phyloP scores from a whole-genome alignment of 1,140 invertebrate genomes.

The Phortica variegata region DNA sequence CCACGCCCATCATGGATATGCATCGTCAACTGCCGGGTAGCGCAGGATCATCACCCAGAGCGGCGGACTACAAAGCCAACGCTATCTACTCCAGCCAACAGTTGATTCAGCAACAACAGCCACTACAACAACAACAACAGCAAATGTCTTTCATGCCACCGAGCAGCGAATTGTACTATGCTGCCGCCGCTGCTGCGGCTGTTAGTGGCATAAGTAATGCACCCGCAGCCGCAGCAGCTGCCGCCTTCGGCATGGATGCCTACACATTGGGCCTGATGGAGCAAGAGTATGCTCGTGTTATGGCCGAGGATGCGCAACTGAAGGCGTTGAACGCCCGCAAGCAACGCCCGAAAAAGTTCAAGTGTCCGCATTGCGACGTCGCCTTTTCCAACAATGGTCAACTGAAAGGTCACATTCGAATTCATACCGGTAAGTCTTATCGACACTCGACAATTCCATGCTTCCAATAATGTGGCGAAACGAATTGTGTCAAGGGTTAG shows the following conservation, averaged over 20 bases:
- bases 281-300: slow-evolving; percentile 66
- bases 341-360: slow-evolving; percentile 83
- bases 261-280: slow-evolving; percentile 59
- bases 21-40: background rate
- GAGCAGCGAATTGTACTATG: slow-evolving; percentile 39
- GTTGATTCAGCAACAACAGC: slow-evolving; percentile 9
- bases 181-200: slow-evolving; percentile 24
- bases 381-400: slow-evolving; percentile 93
- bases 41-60: too few species aligned
- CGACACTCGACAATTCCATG: background rate
- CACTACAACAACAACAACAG: slow-evolving; percentile 18
- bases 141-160: slow-evolving; percentile 29
- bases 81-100: slow-evolving; percentile 3
- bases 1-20: slow-evolving; percentile 30
- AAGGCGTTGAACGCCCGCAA: slow-evolving; percentile 69
- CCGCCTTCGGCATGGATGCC: slow-evolving; percentile 45
- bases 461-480: slow-evolving; percentile 8
- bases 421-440: slow-evolving; percentile 75
- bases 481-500: background rate
- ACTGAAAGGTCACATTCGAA: slow-evolving; percentile 85
- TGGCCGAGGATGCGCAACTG: slow-evolving; percentile 66
- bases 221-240: slow-evolving; percentile 5
- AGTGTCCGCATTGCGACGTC: slow-evolving; percentile 83
- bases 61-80: slow-evolving; percentile 12
- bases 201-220: slow-evolving; percentile 17